phyloP scores from a whole-genome alignment of 2,797 vertebrate species.

The Hipposideros larvatus region DNA sequence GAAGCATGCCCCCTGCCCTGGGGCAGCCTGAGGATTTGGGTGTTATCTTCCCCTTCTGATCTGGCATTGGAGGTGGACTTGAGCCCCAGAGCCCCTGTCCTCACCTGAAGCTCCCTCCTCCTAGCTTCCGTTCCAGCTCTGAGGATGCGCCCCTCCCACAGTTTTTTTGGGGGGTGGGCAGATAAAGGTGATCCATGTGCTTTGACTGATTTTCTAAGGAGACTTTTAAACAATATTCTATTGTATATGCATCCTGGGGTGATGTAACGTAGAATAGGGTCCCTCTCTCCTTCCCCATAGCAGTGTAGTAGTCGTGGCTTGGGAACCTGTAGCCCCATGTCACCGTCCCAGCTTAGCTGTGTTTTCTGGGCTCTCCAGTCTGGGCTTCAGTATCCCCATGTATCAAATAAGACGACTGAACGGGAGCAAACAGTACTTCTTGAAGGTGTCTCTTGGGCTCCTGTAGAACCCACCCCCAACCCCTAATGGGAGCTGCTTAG shows the following conservation, averaged over 20 bases:
- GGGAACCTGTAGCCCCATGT: not conserved
- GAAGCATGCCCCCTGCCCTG: not conserved
- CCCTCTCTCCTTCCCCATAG: not conserved
- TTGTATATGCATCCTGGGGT: not conserved
- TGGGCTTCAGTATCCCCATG: not conserved
- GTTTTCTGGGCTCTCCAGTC: not conserved
- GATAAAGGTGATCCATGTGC: not conserved
- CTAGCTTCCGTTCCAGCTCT: not conserved
- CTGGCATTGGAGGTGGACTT: not conserved
- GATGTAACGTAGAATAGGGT: not conserved
- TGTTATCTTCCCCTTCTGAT: not conserved
- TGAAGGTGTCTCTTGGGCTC: not conserved
- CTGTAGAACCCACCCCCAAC: not conserved
- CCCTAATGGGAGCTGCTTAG: not conserved
- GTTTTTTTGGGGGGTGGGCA: not conserved
- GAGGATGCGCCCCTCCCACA: not conserved
- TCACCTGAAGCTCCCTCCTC: not conserved
- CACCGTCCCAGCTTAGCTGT: not conserved
- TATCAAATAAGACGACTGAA: not conserved
- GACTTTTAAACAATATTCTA: not conserved
- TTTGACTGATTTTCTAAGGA: constrained; percentile 37
- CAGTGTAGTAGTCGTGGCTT: not conserved
- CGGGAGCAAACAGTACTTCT: not conserved
- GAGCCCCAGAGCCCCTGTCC: not conserved
- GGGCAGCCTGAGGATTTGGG: no score